phyloP scores from a whole-genome alignment of 23 tunicate species.

The Trididemnum clinides region DNA sequence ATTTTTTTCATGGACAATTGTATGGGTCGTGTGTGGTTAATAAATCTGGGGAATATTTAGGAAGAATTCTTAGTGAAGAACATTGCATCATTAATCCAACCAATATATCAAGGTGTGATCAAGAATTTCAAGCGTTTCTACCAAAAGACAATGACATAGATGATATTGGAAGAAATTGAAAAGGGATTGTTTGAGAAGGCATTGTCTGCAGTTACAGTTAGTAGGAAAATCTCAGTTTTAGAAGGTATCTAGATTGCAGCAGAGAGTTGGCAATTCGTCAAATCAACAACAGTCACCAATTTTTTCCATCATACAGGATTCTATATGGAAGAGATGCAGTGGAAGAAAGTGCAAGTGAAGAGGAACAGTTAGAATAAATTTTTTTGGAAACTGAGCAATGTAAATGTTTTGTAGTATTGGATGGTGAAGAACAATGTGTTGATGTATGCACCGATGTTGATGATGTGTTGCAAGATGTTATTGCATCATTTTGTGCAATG shows the following conservation, averaged over 20 bases:
- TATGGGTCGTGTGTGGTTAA: background rate
- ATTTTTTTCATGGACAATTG: background rate
- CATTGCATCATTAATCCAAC: background rate
- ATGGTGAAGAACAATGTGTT: background rate
- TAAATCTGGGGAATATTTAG: background rate
- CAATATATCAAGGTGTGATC: slow-evolving; percentile 19
- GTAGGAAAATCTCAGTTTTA: background rate
- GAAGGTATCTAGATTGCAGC: background rate
- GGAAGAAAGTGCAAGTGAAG: too few species aligned
- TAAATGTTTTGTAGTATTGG: background rate
- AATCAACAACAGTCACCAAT: background rate
- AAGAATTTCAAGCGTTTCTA: too few species aligned
- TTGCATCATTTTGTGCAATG: background rate
- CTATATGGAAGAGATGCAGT: background rate
- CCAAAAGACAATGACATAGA: background rate
- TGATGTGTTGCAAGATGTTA: too few species aligned
- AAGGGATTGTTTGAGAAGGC: background rate
- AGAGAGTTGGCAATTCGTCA: slow-evolving; percentile 11
- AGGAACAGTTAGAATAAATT: background rate
- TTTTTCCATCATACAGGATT: slow-evolving; percentile 15
- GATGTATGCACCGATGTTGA: background rate
- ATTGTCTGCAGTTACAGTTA: background rate
- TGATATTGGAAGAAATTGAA: background rate
- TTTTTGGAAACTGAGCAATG: background rate
- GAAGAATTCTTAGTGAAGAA: background rate